Conservation (phyloP, 2,113 vertebrate species). For the Bufo bufo region DNA sequence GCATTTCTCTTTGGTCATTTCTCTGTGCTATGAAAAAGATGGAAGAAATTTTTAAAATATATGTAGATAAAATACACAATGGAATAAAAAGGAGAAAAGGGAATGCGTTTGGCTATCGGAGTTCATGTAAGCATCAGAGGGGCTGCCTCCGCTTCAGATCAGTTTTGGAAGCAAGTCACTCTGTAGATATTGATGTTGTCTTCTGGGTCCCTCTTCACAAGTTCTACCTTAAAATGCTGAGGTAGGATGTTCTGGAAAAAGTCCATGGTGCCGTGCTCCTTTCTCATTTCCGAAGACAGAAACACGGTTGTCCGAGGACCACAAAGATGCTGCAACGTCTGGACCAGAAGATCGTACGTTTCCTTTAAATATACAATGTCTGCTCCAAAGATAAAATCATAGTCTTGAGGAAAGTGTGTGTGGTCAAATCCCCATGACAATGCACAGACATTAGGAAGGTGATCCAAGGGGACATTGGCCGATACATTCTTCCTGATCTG, state of each 20-base stretch:
- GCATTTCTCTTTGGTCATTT: no score
- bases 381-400: conserved; percentile 82
- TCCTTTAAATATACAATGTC: conserved; percentile 82
- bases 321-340: conserved; percentile 80
- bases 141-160: neutral
- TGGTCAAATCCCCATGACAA: conserved; percentile 84
- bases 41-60: no score
- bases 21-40: no score
- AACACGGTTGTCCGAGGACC: conserved; percentile 69
- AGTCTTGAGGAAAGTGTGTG: conserved; percentile 74
- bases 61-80: no score
- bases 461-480: conserved; percentile 72
- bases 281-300: conserved; percentile 83
- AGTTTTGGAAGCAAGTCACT: conserved; percentile 59
- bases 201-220: conserved; percentile 70
- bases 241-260: conserved; percentile 77
- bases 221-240: conserved; percentile 71
- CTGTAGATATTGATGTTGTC: conserved; percentile 81
- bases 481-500: conserved; percentile 79
- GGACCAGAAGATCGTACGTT: conserved; percentile 77
- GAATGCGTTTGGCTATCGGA: neutral
- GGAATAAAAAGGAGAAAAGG: no score
- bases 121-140: no score
- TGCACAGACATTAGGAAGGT: conserved; percentile 69
- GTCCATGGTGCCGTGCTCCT: conserved; percentile 71